These are phyloP conservation scores for Hetaerina americana DNA, from an alignment of 1,140 invertebrate genomes.

Conservation along the genomic window DNA sequence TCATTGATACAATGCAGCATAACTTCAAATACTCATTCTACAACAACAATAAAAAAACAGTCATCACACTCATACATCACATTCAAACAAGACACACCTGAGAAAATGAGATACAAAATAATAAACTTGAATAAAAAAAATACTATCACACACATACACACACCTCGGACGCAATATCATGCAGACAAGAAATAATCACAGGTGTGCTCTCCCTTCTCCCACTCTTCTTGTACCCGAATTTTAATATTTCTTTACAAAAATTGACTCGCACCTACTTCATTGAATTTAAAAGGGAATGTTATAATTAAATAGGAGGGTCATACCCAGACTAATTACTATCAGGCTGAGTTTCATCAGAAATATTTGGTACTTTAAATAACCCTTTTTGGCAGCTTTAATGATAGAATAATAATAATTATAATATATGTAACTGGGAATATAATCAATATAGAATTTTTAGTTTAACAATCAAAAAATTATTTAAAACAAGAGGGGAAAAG, in stretches of 20 bases:
- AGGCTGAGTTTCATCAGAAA: not conserved
- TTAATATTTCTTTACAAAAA: not conserved
- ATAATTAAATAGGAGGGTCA: not conserved
- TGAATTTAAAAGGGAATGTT: not conserved
- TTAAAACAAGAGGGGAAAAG: not conserved
- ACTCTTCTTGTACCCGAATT: not conserved
- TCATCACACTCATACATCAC: not conserved
- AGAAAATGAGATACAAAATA: conserved; percentile 1
- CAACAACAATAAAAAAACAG: not conserved
- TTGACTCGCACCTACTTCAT: not conserved
- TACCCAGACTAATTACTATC: too few species aligned
- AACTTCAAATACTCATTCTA: not conserved
- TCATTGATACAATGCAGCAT: not conserved
- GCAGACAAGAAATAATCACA: not conserved
- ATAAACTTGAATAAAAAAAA: conserved; percentile 1
- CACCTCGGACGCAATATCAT: not conserved
- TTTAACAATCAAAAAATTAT: not conserved
- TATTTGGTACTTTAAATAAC: not conserved
- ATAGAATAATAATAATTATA: too few species aligned
- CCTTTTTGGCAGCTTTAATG: too few species aligned
- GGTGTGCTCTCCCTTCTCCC: not conserved
- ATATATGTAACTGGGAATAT: too few species aligned
- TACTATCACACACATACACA: not conserved
- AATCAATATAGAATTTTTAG: not conserved
- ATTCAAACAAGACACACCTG: not conserved